Evolutionary conservation across 2,113 vertebrate species (phyloP).

Genomic region (Dendrocopos noguchii): DNA sequence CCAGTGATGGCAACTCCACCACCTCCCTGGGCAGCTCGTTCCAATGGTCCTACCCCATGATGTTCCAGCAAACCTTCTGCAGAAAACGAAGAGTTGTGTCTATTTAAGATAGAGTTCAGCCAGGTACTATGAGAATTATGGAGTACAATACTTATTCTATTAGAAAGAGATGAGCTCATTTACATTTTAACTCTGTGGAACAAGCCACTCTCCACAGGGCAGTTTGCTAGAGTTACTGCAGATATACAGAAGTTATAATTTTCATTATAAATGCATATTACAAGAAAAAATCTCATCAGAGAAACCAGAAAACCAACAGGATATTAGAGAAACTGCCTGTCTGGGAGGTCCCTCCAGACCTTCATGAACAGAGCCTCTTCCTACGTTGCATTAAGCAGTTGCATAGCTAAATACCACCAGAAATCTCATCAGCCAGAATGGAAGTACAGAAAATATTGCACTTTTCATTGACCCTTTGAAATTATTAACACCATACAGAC

Average conservation of each 20-base stretch:
- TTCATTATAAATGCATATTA: constrained; percentile 49
- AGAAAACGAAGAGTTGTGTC: not conserved
- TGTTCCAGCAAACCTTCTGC: not conserved
- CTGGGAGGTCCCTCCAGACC: not conserved
- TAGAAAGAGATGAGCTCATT: constrained; percentile 45
- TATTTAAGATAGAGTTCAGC: not conserved
- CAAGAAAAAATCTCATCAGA: constrained; percentile 19
- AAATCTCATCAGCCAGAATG: constrained; percentile 7
- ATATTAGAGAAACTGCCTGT: constrained; percentile 26
- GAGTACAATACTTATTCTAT: not conserved
- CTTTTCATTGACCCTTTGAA: constrained; percentile 14
- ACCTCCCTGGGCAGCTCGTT: too few relatives aligned
- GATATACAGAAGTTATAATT: constrained; percentile 28
- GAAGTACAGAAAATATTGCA: constrained; percentile 21
- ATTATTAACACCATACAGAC: not conserved
- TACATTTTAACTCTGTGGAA: constrained; percentile 38
- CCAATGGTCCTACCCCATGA: not conserved
- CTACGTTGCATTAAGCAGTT: not conserved
- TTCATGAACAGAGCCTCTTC: not conserved
- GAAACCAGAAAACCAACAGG: not conserved
- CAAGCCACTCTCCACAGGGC: constrained; percentile 13
- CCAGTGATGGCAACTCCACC: too few relatives aligned
- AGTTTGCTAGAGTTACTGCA: constrained; percentile 43
- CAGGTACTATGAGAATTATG: not conserved
- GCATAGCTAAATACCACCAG: not conserved